Conservation (phyloP, 2,888 invertebrate genomes). For the Philaethria dido region DNA sequence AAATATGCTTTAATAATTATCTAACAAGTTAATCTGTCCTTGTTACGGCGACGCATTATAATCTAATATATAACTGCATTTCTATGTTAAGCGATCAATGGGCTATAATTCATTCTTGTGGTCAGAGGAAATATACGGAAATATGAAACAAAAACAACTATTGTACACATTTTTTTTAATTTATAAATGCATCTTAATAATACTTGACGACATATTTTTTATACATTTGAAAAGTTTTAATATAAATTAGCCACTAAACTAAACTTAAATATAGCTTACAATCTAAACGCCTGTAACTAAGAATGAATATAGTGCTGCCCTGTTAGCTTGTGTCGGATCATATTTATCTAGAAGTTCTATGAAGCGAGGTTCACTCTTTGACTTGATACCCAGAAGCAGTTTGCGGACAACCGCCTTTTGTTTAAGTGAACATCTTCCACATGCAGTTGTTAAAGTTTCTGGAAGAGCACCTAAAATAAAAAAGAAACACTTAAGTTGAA, state of each 20-base stretch:
- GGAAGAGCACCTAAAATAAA: conserved; percentile 86
- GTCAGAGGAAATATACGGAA: neutral
- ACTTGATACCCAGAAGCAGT: conserved; percentile 87
- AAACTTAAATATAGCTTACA: neutral
- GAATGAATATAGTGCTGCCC: conserved; percentile 84
- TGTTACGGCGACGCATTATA: conserved; percentile 30
- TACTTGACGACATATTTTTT: conserved; percentile 1
- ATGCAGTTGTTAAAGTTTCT: conserved; percentile 87
- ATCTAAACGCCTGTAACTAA: conserved; percentile 69
- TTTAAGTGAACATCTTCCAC: conserved; percentile 86
- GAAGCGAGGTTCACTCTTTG: conserved; percentile 87
- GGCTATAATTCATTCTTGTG: conserved; percentile 6
- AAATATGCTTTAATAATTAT: conserved; percentile 41
- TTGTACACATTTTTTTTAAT: conserved; percentile 4
- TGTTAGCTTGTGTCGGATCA: conserved; percentile 87
- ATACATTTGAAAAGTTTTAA: neutral
- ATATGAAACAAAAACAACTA: neutral
- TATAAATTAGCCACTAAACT: neutral
- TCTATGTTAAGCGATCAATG: conserved; percentile 12
- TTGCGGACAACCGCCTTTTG: conserved; percentile 85
- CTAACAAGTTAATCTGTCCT: conserved; percentile 38
- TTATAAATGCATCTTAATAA: conserved; percentile 20
- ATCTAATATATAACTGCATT: conserved; percentile 20
- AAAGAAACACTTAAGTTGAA: neutral
- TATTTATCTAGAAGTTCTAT: conserved; percentile 87